These are phyloP conservation scores for Oreochromis aureus DNA, from an alignment of 2,113 vertebrate genomes.

Conservation along the genomic window DNA sequence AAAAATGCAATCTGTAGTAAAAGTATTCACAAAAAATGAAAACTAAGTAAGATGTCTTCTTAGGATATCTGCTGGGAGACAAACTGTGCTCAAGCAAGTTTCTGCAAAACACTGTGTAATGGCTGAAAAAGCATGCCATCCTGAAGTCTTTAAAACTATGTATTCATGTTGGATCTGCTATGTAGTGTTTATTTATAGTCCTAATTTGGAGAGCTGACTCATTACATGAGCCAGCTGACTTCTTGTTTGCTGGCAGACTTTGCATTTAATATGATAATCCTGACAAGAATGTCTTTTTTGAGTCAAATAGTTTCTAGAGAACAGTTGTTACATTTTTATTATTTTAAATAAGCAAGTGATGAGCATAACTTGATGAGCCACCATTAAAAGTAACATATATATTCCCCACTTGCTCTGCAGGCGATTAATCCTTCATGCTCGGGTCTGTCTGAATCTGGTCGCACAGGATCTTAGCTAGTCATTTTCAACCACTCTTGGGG, in stretches of 20 bases:
- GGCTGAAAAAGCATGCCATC: not conserved
- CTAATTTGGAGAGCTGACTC: not conserved
- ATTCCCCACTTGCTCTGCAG: not conserved
- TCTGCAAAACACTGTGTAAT: not conserved
- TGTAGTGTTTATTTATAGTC: not conserved
- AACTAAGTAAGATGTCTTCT: not conserved
- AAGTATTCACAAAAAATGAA: not conserved
- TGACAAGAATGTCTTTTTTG: not conserved
- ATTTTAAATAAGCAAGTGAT: not conserved
- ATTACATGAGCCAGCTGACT: not conserved
- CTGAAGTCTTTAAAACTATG: not conserved
- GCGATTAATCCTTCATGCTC: not conserved
- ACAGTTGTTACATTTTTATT: not conserved
- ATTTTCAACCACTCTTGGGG: not conserved
- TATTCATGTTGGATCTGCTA: not conserved
- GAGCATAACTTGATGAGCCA: not conserved
- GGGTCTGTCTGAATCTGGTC: fast-evolving
- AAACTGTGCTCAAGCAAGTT: not conserved
- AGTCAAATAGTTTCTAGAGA: not conserved
- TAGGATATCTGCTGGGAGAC: not conserved
- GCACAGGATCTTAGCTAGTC: not conserved
- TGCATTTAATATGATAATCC: not conserved
- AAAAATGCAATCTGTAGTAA: not conserved
- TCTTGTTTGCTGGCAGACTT: not conserved
- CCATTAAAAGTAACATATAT: not conserved